Evolutionary conservation across 2,113 vertebrate species (phyloP).

Genomic region (Amphilophus citrinellus): DNA sequence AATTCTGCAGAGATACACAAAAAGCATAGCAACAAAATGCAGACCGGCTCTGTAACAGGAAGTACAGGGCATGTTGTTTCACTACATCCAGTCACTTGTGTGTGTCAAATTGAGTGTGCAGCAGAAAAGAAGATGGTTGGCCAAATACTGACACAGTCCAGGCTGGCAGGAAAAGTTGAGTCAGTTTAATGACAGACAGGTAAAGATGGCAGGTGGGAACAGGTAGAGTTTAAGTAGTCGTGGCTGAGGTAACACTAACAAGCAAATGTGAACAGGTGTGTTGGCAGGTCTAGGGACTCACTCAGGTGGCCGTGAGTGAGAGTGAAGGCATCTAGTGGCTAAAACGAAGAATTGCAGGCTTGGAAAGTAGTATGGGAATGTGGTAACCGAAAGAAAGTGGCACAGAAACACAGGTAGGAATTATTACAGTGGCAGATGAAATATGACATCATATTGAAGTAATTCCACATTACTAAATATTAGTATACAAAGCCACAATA

Average conservation of each 20-base stretch:
- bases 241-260: neutral
- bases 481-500: neutral
- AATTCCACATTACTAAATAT: neutral
- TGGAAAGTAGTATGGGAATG: neutral
- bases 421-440: neutral
- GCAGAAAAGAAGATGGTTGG: slow-evolving; percentile 3
- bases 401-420: too few species aligned
- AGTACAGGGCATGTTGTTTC: slow-evolving; percentile 4
- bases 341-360: neutral
- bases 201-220: slow-evolving; percentile 15
- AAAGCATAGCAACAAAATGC: neutral
- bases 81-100: slow-evolving; percentile 1
- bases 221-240: neutral
- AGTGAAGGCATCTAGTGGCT: slow-evolving; percentile 3
- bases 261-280: neutral
- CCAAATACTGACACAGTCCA: neutral
- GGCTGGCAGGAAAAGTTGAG: neutral
- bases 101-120: slow-evolving; percentile 16
- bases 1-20: neutral
- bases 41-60: neutral
- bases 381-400: neutral
- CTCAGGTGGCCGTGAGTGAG: neutral
- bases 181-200: slow-evolving; percentile 23
- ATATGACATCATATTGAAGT: neutral
- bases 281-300: neutral